Percentiles rank a stretch among this genome's conserved stretches.
These are phyloP conservation scores for Eristalinus sepulchralis DNA, from an alignment of 2,888 invertebrate species.

Conservation along the genomic window DNA sequence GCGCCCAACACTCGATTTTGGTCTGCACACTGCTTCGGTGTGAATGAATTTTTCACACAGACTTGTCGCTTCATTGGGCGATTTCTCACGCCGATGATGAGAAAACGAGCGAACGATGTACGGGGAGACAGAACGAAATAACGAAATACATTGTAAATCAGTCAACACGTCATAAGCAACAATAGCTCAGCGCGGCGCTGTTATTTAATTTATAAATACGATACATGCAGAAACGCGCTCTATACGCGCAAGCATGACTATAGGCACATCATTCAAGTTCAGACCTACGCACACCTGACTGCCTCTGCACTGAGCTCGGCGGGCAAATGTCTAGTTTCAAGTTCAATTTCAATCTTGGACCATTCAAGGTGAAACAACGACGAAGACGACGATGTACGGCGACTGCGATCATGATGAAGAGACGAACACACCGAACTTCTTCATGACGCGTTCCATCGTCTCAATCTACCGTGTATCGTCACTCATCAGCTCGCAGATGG, in stretches of 20 bases:
- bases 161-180: slow-evolving; percentile 43
- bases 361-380: slow-evolving; percentile 58
- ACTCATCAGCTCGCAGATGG: slow-evolving; percentile 21
- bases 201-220: slow-evolving; percentile 44
- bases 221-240: slow-evolving; percentile 14
- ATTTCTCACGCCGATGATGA: slow-evolving; percentile 54
- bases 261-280: neutral
- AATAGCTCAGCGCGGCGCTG: slow-evolving; percentile 38
- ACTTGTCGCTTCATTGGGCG: slow-evolving; percentile 32
- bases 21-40: slow-evolving; percentile 30
- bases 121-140: slow-evolving; percentile 12
- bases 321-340: slow-evolving; percentile 65
- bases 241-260: slow-evolving; percentile 6
- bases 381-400: neutral
- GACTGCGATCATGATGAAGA: slow-evolving; percentile 32
- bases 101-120: slow-evolving; percentile 17
- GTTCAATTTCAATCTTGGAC: slow-evolving; percentile 67
- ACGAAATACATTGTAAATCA: neutral
- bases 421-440: slow-evolving; percentile 5
- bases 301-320: slow-evolving; percentile 36
- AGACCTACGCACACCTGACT: slow-evolving; percentile 48
- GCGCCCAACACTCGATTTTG: neutral
- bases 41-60: slow-evolving; percentile 52
- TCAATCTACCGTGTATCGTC: slow-evolving; percentile 37
- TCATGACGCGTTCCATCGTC: slow-evolving; percentile 29